phyloP scores from a whole-genome alignment of 2,113 vertebrate genomes.

The Zeus faber region DNA sequence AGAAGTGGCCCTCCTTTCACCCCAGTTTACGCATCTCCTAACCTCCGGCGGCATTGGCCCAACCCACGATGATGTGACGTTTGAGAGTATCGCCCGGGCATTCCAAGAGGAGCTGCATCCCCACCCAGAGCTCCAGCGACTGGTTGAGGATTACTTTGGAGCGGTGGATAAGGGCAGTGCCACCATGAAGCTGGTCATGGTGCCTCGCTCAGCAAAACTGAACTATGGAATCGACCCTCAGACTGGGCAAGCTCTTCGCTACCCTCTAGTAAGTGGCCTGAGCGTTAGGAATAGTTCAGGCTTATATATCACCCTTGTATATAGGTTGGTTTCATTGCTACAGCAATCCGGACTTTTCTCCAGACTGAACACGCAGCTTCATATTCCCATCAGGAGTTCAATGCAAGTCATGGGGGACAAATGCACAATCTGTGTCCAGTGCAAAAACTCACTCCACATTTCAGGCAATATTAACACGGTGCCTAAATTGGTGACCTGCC shows the following conservation, averaged over 20 bases:
- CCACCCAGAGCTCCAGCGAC: constrained; percentile 80
- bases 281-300: neutral
- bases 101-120: constrained; percentile 79
- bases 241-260: constrained; percentile 74
- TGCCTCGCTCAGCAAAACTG: constrained; percentile 84
- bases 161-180: constrained; percentile 55
- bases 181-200: constrained; percentile 83
- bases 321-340: too few species aligned
- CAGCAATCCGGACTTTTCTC: too few species aligned
- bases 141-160: constrained; percentile 78
- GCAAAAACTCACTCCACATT: too few species aligned
- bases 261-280: constrained; percentile 79
- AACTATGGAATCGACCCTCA: constrained; percentile 82
- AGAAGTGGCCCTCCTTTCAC: constrained; percentile 81
- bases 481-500: too few species aligned
- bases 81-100: constrained; percentile 87
- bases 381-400: too few species aligned
- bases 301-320: too few species aligned
- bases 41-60: constrained; percentile 92
- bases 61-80: constrained; percentile 94
- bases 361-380: too few species aligned
- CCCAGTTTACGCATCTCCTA: constrained; percentile 83
- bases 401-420: too few species aligned
- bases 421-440: too few species aligned
- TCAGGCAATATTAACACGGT: too few species aligned